Base-by-base conservation (phyloP, 1,140 invertebrate genomes). In the Neodiprion virginianus region DNA sequence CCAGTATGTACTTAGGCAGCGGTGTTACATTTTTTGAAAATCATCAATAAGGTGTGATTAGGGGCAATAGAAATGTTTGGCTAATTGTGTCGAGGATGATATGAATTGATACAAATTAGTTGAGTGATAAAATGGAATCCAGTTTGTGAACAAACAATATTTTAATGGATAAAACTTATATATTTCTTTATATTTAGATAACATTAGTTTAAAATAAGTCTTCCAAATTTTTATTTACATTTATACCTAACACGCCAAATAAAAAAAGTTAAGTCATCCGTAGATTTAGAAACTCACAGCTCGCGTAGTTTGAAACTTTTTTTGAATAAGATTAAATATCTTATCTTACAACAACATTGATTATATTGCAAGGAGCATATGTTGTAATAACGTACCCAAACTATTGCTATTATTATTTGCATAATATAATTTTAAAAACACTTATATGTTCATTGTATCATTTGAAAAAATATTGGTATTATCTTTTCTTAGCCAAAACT, bases 91-190 rank as follows among this genome's bases (percentile, higher is more conserved):
- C 28, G 5, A 40, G 28, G 28, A 40, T 5, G 28, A 40, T 40
- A 40, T 40, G 5, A 40, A 40, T 40, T 5, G 28, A 40, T 40
- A 40, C 28, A 40, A 40, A 40, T 40, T 40, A 40, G 5, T 3
- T 40, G 2, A 40, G 2, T 40, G 28, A 5, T 40, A 40, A 40
- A 40, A 40, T 40, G 28, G 28, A 40, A 40, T 40, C 5, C 28
- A 40, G 28, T 40, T 40, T 40, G 5, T 40, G 28, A 40, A 40
- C 28, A 40, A 40, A 40, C 28, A 40, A 40, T 40, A 40, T 40
- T 40, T 48, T 48, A 48, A 50, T 78, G 69, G 69, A 79, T 80
- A 77, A 78, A 79, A 79, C 76, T 80, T 80, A 75, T 80, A 77
- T 79, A 76, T 80, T 74, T 70, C 73, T 67, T 67, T 67, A 11